Conservation (phyloP, 2,888 invertebrate species). For the Chrysolina americana region DNA sequence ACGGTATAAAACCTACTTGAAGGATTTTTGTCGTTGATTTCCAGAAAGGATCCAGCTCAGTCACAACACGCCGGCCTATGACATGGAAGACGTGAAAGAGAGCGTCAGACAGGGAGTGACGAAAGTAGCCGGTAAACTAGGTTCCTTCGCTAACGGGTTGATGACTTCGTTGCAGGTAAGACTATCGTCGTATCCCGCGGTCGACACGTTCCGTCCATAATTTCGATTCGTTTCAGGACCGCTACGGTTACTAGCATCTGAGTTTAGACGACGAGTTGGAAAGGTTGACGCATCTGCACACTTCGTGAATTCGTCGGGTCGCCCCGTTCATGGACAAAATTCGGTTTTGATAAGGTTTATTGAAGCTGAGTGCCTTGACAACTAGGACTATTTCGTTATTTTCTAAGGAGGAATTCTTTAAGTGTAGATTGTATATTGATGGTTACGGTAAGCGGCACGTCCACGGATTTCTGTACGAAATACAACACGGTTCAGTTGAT, state of each 20-base stretch:
- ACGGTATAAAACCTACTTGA: not conserved
- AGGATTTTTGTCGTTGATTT: slow-evolving; percentile 23
- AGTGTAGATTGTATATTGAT: not conserved
- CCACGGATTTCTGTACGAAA: not conserved
- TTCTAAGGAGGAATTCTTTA: not conserved
- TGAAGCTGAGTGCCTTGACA: slow-evolving; percentile 47
- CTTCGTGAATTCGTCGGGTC: slow-evolving; percentile 46
- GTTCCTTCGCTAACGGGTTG: slow-evolving; percentile 94
- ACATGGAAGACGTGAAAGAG: slow-evolving; percentile 97
- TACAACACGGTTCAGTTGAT: not conserved
- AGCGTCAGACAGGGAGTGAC: slow-evolving; percentile 97
- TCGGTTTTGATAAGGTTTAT: slow-evolving; percentile 46
- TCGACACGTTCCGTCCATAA: no score
- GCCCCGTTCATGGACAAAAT: slow-evolving; percentile 23
- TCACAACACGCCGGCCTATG: slow-evolving; percentile 75
- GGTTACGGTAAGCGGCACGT: not conserved
- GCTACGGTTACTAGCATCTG: slow-evolving; percentile 63
- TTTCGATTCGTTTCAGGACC: slow-evolving; percentile 56
- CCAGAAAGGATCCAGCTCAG: slow-evolving; percentile 44
- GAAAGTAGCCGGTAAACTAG: slow-evolving; percentile 96
- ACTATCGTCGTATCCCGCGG: not conserved
- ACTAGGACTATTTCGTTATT: slow-evolving; percentile 23
- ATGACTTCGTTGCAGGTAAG: slow-evolving; percentile 91
- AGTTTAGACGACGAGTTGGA: slow-evolving; percentile 40
- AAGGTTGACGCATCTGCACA: slow-evolving; percentile 43